These are phyloP conservation scores for Drosophila insularis DNA, from an alignment of 1,140 invertebrate genomes.

Conservation along the genomic window DNA sequence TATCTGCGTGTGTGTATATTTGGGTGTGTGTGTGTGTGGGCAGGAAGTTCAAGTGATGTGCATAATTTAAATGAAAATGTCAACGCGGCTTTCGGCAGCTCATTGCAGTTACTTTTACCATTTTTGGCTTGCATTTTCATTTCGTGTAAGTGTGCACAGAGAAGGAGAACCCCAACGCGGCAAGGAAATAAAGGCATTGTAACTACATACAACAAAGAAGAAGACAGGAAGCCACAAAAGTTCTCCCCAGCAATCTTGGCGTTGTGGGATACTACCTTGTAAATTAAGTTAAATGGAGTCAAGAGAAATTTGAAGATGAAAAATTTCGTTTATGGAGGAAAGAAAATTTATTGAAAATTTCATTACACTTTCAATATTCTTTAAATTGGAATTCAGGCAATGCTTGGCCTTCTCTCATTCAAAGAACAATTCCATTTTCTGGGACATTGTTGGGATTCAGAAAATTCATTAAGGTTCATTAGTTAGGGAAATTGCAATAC, in stretches of 20 bases:
- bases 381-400: neutral
- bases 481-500: constrained; percentile 54
- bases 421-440: neutral
- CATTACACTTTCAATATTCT: neutral
- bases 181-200: neutral
- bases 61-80: constrained; percentile 81
- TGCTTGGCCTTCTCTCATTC: neutral
- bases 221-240: constrained; percentile 34
- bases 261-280: constrained; percentile 35
- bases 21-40: constrained; percentile 31
- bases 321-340: constrained; percentile 14
- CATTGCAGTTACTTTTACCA: constrained; percentile 68
- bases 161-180: neutral
- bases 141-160: constrained; percentile 35
- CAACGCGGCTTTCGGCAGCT: constrained; percentile 76
- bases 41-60: constrained; percentile 77
- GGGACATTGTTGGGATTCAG: neutral
- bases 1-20: constrained; percentile 19
- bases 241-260: constrained; percentile 26
- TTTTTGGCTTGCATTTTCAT: constrained; percentile 37
- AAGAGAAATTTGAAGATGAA: constrained; percentile 15
- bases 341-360: neutral
- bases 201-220: neutral
- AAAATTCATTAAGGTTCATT: constrained; percentile 50
- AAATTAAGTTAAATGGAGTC: constrained; percentile 66